Base-by-base conservation (phyloP, 2,888 invertebrate genomes). In the Eumacrocentrus americanus region DNA sequence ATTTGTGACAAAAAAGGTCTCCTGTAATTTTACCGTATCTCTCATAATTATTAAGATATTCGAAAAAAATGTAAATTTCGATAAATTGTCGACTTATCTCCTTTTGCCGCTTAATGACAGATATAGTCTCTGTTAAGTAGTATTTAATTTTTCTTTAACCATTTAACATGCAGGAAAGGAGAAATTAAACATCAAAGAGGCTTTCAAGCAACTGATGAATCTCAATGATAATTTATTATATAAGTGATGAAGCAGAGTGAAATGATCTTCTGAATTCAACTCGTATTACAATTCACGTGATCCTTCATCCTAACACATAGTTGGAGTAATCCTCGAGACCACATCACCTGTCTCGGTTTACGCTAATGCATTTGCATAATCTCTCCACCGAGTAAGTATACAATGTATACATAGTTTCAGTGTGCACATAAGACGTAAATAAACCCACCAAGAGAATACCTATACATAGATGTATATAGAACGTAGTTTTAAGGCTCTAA, bases 331-430 rank as follows among this genome's bases (percentile, higher is more conserved):
- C 67, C 66, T 37, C 60, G 61, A 48, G 63, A 68, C 65, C 67
- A 57, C 66, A 66, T 68, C 68, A 67, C 67, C 63, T 66, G 67
- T 62, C 65, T 64, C 53, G 63, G 64, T 64, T 67, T 66, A 66
- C 64, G 61, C 61, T 61, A 63, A 64, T 66, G 61, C 63, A 67
- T 67, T 66, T 68, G 61, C 68, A 68, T 68, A 68, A 68, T 67
- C 68, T 68, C 60, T 52, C 55, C 52, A 53, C 55, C 55, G 63
- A 44, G 61, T 62, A 62, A 57, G 65, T 61, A 55, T 50, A 47
- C 37, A 56, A 42, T 48, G 47, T 22, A 60, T 40, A 57, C 47
- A 18, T 35, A 58, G 40, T 40, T 60, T 50, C 37, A 59, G 40
- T 51, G 16, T 25, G 20, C 46, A 18, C 34, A 34, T 16, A 48